These are phyloP conservation scores for Echinometra lucunter DNA, from an alignment of 53 echinoderm and acorn worm genomes.

Conservation along the genomic window DNA sequence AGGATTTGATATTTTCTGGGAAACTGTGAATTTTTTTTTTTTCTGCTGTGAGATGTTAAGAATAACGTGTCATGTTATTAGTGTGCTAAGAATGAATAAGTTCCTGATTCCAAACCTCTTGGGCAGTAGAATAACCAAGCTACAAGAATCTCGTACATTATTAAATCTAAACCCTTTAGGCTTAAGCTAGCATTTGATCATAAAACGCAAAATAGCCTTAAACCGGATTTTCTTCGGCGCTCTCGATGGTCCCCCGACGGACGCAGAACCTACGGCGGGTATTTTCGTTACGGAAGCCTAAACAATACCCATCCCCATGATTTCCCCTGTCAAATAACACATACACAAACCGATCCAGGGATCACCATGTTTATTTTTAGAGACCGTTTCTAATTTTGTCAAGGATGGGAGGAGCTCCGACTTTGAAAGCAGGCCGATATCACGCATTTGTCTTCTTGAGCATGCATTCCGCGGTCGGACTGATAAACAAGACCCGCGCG, in stretches of 20 bases:
- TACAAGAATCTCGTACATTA: not conserved
- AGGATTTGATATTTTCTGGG: not conserved
- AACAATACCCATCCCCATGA: not conserved
- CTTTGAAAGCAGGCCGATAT: not conserved
- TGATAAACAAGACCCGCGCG: conserved; percentile 20
- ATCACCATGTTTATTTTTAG: not conserved
- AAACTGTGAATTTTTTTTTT: not conserved
- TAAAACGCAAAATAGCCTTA: not conserved
- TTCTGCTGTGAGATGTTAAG: not conserved
- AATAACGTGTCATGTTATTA: not conserved
- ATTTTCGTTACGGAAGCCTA: not conserved
- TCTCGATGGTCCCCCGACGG: not conserved
- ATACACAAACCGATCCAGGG: conserved; percentile 25
- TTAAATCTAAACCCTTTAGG: conserved; percentile 5
- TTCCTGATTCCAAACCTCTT: not conserved
- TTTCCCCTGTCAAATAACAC: conserved; percentile 33
- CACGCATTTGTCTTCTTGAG: not conserved
- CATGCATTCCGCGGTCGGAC: not conserved
- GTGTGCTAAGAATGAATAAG: not conserved
- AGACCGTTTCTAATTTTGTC: not conserved
- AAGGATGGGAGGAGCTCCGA: conserved; percentile 5
- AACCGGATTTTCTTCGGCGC: not conserved
- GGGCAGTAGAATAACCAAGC: not conserved
- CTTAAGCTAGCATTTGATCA: not conserved
- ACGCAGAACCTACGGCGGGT: not conserved